Evolutionary conservation across 2,888 invertebrate genomes (phyloP).

Genomic region (Ophion obscuratus): DNA sequence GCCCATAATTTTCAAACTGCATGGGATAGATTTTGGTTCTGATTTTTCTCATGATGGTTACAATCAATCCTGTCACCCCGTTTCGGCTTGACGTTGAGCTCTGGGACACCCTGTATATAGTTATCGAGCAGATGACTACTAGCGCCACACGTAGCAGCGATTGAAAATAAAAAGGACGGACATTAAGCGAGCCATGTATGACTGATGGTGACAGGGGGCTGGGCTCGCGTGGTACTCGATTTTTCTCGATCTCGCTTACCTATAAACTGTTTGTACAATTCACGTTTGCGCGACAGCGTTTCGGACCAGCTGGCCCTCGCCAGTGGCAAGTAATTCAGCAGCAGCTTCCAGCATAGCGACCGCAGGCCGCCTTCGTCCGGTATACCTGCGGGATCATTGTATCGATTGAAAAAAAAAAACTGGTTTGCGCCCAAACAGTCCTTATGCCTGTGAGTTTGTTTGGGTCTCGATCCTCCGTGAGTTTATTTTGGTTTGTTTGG

Average conservation of each 20-base stretch:
- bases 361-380: constrained; percentile 94
- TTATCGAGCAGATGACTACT: too few species aligned
- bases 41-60: too few species aligned
- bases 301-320: constrained; percentile 89
- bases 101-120: too few species aligned
- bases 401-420: constrained; percentile 28
- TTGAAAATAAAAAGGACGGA: too few species aligned
- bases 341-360: constrained; percentile 94
- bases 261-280: constrained; percentile 92
- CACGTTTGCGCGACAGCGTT: constrained; percentile 90
- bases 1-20: too few species aligned
- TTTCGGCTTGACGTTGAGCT: too few species aligned
- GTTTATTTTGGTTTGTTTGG: neutral
- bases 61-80: too few species aligned
- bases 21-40: too few species aligned
- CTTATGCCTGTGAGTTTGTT: neutral
- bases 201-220: neutral
- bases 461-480: neutral
- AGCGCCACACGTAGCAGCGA: too few species aligned
- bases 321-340: constrained; percentile 93
- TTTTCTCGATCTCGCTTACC: constrained; percentile 83
- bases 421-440: neutral
- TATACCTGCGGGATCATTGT: constrained; percentile 87
- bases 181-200: too few species aligned
- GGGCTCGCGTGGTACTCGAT: neutral